Conservation (phyloP, 2,888 invertebrate genomes). For the Sipunculus nudus region DNA sequence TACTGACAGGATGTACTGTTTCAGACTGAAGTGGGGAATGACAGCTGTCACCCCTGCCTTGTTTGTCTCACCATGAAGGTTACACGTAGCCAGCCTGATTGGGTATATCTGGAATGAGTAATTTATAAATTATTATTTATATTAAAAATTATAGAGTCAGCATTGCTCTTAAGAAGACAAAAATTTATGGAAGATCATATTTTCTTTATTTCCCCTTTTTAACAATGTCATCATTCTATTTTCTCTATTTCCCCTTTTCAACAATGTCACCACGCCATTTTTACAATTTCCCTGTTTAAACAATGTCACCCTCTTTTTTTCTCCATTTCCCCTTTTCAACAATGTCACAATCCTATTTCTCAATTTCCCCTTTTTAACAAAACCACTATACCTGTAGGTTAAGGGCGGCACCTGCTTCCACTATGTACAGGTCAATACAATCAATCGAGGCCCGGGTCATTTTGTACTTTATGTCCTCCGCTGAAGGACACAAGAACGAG, state of each 20-base stretch:
- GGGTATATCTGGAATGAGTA: constrained; percentile 79
- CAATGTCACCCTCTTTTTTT: too few relatives aligned
- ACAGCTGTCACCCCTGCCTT: constrained; percentile 89
- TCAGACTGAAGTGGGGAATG: constrained; percentile 77
- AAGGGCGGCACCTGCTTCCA: constrained; percentile 87
- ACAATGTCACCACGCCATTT: not conserved
- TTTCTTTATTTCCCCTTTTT: too few relatives aligned
- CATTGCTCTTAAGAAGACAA: not conserved
- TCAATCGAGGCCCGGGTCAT: constrained; percentile 77
- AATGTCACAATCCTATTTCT: not conserved
- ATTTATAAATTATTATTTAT: constrained; percentile 1
- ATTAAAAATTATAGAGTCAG: not conserved
- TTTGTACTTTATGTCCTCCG: constrained; percentile 90
- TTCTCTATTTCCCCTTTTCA: not conserved
- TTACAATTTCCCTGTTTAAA: too few relatives aligned
- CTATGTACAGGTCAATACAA: constrained; percentile 83
- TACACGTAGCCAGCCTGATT: constrained; percentile 87
- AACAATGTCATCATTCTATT: too few relatives aligned
- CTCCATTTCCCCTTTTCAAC: not conserved
- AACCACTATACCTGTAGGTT: constrained; percentile 78
- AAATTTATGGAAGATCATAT: too few relatives aligned
- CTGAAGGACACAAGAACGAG: constrained; percentile 80
- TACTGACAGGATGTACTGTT: constrained; percentile 74
- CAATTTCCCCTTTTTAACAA: not conserved
- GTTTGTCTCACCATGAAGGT: constrained; percentile 92